Evolutionary conservation across 2,888 invertebrate genomes (phyloP).

Genomic region (Andrena dorsata): DNA sequence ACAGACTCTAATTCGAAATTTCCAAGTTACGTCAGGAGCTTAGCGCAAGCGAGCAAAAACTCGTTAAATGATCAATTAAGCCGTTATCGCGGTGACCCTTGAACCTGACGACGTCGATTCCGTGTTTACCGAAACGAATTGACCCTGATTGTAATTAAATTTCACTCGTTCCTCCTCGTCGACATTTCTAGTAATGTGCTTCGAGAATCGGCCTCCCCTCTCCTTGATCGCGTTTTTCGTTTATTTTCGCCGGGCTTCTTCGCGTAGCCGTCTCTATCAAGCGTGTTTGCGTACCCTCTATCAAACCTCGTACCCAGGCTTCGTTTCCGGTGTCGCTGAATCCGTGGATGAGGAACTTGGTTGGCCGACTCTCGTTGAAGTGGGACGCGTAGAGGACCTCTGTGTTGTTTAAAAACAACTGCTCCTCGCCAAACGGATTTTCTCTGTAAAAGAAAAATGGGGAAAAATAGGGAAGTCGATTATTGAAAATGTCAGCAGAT

Average conservation of each 20-base stretch:
- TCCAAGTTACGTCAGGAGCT: constrained; percentile 48
- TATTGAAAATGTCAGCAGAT: no score
- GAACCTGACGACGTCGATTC: constrained; percentile 75
- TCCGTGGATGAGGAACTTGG: constrained; percentile 80
- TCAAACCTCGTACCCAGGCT: constrained; percentile 77
- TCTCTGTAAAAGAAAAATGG: constrained; percentile 64
- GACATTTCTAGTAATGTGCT: constrained; percentile 48
- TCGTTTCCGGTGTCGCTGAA: constrained; percentile 81
- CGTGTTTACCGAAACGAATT: constrained; percentile 74
- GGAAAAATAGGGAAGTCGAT: neutral
- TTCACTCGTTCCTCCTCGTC: constrained; percentile 37
- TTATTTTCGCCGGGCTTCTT: neutral
- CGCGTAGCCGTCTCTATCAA: neutral
- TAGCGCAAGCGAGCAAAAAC: constrained; percentile 46
- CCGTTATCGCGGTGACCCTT: constrained; percentile 73
- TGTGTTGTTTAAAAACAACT: constrained; percentile 77
- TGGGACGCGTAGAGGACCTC: constrained; percentile 80
- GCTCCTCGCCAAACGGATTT: constrained; percentile 80
- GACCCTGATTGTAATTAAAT: constrained; percentile 70
- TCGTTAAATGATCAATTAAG: constrained; percentile 73
- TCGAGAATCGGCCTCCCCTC: neutral
- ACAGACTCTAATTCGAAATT: constrained; percentile 27
- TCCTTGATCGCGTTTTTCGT: neutral
- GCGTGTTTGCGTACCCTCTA: constrained; percentile 72
- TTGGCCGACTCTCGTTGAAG: constrained; percentile 80